Evolutionary conservation across 2,888 invertebrate genomes (phyloP).

Genomic region (Anthophora plumipes): DNA sequence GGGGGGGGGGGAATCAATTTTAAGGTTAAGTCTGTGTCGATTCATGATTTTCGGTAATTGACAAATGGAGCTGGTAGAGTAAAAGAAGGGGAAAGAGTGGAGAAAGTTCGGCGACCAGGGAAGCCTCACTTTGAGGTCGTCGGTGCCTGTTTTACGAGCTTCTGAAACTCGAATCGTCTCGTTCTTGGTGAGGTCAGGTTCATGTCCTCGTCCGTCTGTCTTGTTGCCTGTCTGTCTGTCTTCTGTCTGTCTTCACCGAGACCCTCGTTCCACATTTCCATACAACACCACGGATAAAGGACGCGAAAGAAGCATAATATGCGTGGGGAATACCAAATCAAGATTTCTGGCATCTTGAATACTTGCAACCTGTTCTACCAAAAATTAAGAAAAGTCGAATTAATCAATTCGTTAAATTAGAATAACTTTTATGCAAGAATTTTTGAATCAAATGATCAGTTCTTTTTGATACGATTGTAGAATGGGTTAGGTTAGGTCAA

Average conservation of each 20-base stretch:
- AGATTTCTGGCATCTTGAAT: not conserved
- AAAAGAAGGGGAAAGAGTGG: slow-evolving; percentile 25
- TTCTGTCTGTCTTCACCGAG: not conserved
- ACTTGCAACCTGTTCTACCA: too few relatives aligned
- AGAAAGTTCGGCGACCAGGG: slow-evolving; percentile 50
- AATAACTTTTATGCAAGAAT: too few relatives aligned
- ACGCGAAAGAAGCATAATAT: not conserved
- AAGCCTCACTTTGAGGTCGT: slow-evolving; percentile 44
- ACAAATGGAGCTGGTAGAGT: not conserved
- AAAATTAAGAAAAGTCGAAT: too few relatives aligned
- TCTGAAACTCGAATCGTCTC: slow-evolving; percentile 47
- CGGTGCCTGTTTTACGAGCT: slow-evolving; percentile 42
- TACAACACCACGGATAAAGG: slow-evolving; percentile 28
- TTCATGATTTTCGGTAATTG: not conserved
- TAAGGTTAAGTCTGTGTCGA: too few relatives aligned
- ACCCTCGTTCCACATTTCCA: slow-evolving; percentile 43
- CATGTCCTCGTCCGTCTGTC: slow-evolving; percentile 54
- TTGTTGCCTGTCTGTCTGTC: slow-evolving; percentile 33
- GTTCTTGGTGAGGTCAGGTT: slow-evolving; percentile 68
- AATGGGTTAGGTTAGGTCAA: too few relatives aligned
- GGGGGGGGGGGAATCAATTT: too few relatives aligned
- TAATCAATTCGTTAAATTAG: too few relatives aligned
- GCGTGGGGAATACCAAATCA: slow-evolving; percentile 44
- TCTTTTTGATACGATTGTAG: too few relatives aligned
- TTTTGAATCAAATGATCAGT: too few relatives aligned